Percentiles rank a stretch among this genome's conserved stretches.
These are phyloP conservation scores for Brachyopa scutellaris DNA, from an alignment of 2,888 invertebrate genomes.

Conservation along the genomic window DNA sequence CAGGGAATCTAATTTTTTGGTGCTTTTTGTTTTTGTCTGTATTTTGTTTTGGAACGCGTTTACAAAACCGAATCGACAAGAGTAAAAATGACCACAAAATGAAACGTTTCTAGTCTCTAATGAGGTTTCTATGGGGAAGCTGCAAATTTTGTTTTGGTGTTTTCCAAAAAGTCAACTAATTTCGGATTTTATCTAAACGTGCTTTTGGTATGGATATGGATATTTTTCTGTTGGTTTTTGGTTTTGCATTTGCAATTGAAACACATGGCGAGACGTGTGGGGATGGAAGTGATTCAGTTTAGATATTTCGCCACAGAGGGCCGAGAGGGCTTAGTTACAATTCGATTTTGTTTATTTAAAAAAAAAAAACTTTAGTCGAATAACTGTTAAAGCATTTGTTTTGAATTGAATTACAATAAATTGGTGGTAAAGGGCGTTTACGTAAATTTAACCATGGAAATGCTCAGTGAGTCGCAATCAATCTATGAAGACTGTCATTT, in stretches of 20 bases:
- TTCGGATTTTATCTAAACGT: constrained; percentile 67
- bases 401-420: constrained; percentile 53
- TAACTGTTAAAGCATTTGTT: constrained; percentile 45
- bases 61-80: constrained; percentile 59
- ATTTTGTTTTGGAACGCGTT: constrained; percentile 41
- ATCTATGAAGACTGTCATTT: too few relatives aligned
- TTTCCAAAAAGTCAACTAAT: constrained; percentile 63
- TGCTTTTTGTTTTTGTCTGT: background rate
- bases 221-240: constrained; percentile 23
- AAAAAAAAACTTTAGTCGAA: constrained; percentile 24
- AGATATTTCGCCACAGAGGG: background rate
- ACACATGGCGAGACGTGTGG: background rate
- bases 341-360: constrained; percentile 45
- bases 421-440: constrained; percentile 5
- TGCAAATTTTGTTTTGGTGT: constrained; percentile 39
- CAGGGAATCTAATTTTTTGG: constrained; percentile 60
- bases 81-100: constrained; percentile 62
- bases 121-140: constrained; percentile 59
- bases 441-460: background rate
- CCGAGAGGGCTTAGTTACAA: constrained; percentile 42
- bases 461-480: background rate
- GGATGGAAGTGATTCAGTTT: background rate
- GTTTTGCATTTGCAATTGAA: constrained; percentile 33
- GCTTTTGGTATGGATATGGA: constrained; percentile 36
- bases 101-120: constrained; percentile 64